Evolutionary conservation across 2,797 vertebrate species (phyloP).

Genomic region (Darevskia nairensis): DNA sequence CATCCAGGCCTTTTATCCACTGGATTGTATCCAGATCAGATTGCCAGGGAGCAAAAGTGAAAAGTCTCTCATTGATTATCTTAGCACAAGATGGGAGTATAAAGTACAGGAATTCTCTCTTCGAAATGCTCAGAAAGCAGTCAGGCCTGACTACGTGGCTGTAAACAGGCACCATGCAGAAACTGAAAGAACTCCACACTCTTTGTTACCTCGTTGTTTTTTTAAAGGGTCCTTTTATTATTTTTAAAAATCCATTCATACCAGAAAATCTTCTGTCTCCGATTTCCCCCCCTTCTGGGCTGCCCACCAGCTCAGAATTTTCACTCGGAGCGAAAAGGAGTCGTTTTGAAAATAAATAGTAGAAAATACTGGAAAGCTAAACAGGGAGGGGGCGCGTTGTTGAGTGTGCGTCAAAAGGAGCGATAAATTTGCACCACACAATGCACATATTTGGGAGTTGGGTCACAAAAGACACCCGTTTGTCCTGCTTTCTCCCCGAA

Average conservation of each 20-base stretch:
- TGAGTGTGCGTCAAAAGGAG: too few relatives aligned
- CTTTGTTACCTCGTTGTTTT: neutral
- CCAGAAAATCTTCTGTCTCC: neutral
- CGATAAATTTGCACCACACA: neutral
- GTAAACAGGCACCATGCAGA: neutral
- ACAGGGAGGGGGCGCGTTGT: neutral
- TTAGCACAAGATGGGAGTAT: neutral
- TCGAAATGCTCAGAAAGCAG: neutral
- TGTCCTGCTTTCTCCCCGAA: neutral
- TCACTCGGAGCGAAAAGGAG: neutral
- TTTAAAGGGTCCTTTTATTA: conserved; percentile 22
- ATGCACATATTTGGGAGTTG: neutral
- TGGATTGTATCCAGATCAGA: conserved; percentile 25
- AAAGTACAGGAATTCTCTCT: neutral
- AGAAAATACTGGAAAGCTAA: neutral
- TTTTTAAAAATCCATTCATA: conserved; percentile 37
- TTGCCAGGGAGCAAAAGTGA: neutral
- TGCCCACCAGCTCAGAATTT: neutral
- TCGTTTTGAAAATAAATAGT: neutral
- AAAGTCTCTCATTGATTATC: neutral
- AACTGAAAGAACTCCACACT: neutral
- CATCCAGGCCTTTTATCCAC: neutral
- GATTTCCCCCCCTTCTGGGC: neutral
- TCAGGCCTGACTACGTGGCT: neutral
- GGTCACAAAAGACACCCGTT: neutral